These are phyloP conservation scores for Archips xylosteana DNA, from an alignment of 2,888 invertebrate species.

Conservation along the genomic window DNA sequence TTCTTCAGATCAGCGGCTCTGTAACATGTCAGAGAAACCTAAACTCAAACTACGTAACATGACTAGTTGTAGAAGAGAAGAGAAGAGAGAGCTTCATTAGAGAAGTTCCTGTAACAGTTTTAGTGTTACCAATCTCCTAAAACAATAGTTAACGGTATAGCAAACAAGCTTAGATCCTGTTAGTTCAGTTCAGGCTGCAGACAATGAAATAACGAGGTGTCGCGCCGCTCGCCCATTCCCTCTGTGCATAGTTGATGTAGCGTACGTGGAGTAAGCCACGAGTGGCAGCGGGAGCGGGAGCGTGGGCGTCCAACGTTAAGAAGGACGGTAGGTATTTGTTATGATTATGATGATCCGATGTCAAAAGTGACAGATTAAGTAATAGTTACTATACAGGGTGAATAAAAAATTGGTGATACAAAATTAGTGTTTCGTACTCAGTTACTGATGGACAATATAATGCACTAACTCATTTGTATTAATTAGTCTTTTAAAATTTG, in stretches of 20 bases:
- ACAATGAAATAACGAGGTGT: conserved; percentile 84
- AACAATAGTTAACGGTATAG: conserved; percentile 2
- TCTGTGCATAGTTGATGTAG: conserved; percentile 83
- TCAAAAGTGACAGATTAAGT: too few relatives aligned
- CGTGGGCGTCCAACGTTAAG: not conserved
- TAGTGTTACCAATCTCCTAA: not conserved
- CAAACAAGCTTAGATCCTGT: conserved; percentile 25
- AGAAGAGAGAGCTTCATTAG: too few relatives aligned
- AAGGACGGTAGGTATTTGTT: not conserved
- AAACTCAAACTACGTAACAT: too few relatives aligned
- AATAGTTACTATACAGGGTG: too few relatives aligned
- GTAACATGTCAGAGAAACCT: too few relatives aligned
- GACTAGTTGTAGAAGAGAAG: too few relatives aligned
- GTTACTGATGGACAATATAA: too few relatives aligned
- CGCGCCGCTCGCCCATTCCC: conserved; percentile 78
- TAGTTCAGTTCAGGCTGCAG: conserved; percentile 53
- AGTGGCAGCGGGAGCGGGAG: conserved; percentile 50
- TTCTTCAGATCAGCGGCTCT: too few relatives aligned
- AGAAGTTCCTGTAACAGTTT: not conserved
- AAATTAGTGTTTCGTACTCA: too few relatives aligned
- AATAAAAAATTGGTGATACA: too few relatives aligned
- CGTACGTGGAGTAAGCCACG: conserved; percentile 45
- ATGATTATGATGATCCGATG: not conserved
- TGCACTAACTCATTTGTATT: too few relatives aligned
- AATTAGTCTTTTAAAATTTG: too few relatives aligned